A percentile compares a stretch with the other conserved stretches of the same genome.
Evolutionary conservation across 2,888 invertebrate genomes (phyloP).

Genomic region (Hanleya hanleyi): DNA sequence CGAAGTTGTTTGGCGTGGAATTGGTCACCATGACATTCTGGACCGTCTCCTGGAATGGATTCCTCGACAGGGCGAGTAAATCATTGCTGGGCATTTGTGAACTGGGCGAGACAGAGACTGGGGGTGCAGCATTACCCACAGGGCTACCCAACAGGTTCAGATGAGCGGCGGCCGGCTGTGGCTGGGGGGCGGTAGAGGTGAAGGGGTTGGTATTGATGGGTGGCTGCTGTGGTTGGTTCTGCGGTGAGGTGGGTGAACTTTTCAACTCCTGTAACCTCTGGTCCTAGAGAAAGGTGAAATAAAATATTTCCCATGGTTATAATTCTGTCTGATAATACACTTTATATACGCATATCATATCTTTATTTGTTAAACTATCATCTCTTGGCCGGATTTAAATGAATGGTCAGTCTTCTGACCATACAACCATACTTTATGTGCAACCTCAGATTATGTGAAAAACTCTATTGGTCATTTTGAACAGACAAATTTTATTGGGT

Average conservation of each 20-base stretch:
- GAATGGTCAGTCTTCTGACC: too few relatives aligned
- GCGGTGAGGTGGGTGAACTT: conserved; percentile 42
- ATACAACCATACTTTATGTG: too few relatives aligned
- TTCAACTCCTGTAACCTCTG: conserved; percentile 51
- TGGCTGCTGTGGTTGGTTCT: conserved; percentile 19
- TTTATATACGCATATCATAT: too few relatives aligned
- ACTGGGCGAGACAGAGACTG: neutral
- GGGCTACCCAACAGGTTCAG: conserved; percentile 38
- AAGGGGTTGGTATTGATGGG: conserved; percentile 50
- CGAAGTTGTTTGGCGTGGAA: conserved; percentile 44
- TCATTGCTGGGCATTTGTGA: conserved; percentile 83
- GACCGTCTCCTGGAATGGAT: conserved; percentile 84
- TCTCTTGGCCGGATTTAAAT: too few relatives aligned
- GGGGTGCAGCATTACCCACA: conserved; percentile 5
- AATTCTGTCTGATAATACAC: too few relatives aligned
- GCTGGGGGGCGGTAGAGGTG: conserved; percentile 36
- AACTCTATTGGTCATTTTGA: too few relatives aligned
- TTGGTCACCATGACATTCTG: conserved; percentile 61
- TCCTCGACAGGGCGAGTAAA: conserved; percentile 85
- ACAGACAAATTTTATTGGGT: too few relatives aligned
- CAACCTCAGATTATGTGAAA: too few relatives aligned
- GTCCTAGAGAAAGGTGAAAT: conserved; percentile 42
- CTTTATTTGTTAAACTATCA: too few relatives aligned
- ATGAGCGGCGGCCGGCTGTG: conserved; percentile 23
- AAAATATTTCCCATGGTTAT: neutral